Percentiles rank a stretch among this genome's conserved stretches.
Conservation (phyloP, 2,113 vertebrate genomes). For the Oenanthe oenanthe region DNA sequence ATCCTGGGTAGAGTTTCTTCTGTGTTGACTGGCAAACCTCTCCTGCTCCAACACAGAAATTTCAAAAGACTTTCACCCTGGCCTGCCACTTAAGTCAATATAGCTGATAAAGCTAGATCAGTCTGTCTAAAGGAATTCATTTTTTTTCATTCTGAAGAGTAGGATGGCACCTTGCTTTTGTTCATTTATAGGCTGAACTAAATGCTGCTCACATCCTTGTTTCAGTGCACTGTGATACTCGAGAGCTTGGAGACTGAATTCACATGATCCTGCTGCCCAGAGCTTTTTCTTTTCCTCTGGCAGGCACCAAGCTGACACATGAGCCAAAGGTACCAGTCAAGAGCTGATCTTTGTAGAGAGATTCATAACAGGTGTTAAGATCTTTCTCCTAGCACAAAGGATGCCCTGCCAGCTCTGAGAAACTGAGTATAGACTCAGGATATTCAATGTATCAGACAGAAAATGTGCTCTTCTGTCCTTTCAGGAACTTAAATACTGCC, state of each 20-base stretch:
- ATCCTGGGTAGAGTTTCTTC: not conserved
- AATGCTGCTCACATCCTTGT: not conserved
- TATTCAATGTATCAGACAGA: not conserved
- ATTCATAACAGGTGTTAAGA: not conserved
- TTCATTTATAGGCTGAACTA: not conserved
- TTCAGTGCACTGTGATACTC: not conserved
- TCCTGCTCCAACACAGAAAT: not conserved
- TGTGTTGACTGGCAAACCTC: slow-evolving; percentile 2
- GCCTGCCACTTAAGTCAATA: not conserved
- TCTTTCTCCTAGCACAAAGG: not conserved
- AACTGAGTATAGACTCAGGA: not conserved
- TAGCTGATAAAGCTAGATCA: slow-evolving; percentile 35
- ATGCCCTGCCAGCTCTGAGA: not conserved
- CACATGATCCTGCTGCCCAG: not conserved
- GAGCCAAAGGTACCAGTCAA: not conserved
- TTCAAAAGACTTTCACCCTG: not conserved
- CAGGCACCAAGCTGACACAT: not conserved
- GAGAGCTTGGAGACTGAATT: not conserved
- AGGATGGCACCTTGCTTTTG: slow-evolving; percentile 2
- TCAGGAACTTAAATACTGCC: not conserved
- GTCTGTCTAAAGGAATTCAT: slow-evolving; percentile 13
- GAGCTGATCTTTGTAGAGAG: not conserved
- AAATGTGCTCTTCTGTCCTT: not conserved
- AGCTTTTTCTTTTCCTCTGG: not conserved
- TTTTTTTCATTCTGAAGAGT: not conserved